Base-by-base conservation (phyloP, 2,797 vertebrate genomes). In the Hephaestus fuliginosus region DNA sequence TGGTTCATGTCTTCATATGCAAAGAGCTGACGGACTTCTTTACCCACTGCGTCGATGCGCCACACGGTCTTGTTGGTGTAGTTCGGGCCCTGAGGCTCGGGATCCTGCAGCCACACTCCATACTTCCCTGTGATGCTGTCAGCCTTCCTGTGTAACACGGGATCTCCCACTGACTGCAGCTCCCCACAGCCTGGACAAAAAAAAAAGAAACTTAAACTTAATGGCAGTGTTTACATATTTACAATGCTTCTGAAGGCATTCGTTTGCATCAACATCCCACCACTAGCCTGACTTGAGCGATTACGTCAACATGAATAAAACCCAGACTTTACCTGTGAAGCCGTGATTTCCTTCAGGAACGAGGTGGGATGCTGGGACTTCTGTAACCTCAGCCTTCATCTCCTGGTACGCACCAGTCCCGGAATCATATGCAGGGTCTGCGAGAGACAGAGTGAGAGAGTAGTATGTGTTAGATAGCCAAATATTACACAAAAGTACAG, bases 61-160 rank as follows among this genome's bases (percentile, higher is more conserved):
- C 98, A 99, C 8, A 97, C 96, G 41, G 96, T 98, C 63, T 95
- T 92, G 48, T 39, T 87, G 0, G 94, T 95, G 77, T 97, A 97
- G 1, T 92, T 92, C 8, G 86, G 9, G 5, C 78, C 10, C 64
- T 70, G 76, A 0, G 97, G 95, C 83, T 97, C 95, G 0, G 98
- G 97, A 86, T 99, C 98, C 89, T 96, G 95, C 96, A 99, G 96
- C 98, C 98, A 99, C 73, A 97, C 97, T 0, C 98, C 97, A 0
- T 99, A 99, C 90, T 98, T 99, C 46, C 98, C 98, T 0, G 94
- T 93, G 71, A 98, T 97, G 39, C 93, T 93, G 7, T 98, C 98
- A 0, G 98, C 97, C 58, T 95, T 97, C 57, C 95, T 95, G 71
- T 97, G 96, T 33, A 96, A 88, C 43, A 95, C 82, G 0, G 98